Percentiles rank a stretch among this genome's conserved stretches.
Evolutionary conservation across 1,140 invertebrate species (phyloP).

Genomic region (Latrodectus geometricus): DNA sequence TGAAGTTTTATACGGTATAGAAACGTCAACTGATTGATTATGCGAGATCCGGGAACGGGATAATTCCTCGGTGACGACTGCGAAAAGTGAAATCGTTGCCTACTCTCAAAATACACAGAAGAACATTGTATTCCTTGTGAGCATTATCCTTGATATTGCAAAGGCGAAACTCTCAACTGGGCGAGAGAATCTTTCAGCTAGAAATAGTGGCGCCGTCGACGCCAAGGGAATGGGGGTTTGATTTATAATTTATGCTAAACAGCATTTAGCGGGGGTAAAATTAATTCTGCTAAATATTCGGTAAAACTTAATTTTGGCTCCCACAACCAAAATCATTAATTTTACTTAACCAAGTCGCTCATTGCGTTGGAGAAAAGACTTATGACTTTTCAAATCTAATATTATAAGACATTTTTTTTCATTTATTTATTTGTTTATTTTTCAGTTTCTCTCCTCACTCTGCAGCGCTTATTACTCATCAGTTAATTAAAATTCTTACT

Average conservation of each 20-base stretch:
- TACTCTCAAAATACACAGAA: too few species aligned
- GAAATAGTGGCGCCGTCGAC: constrained; percentile 4
- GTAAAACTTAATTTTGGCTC: constrained; percentile 61
- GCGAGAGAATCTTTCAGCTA: background rate
- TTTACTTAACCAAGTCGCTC: constrained; percentile 56
- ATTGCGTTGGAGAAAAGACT: constrained; percentile 51
- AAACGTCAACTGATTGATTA: too few species aligned
- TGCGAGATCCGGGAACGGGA: too few species aligned
- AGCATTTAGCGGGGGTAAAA: constrained; percentile 59
- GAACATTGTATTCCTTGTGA: too few species aligned
- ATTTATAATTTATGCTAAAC: constrained; percentile 63
- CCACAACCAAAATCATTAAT: constrained; percentile 47
- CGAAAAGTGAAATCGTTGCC: too few species aligned
- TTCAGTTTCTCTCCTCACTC: constrained; percentile 2
- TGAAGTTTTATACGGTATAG: too few species aligned
- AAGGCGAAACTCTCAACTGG: too few species aligned
- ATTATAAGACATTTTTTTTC: constrained; percentile 28
- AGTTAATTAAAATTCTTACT: constrained; percentile 46
- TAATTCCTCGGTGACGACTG: too few species aligned
- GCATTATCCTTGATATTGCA: too few species aligned
- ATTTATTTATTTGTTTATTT: background rate
- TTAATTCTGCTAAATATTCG: constrained; percentile 61
- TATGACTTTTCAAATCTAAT: constrained; percentile 62
- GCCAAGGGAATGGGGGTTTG: constrained; percentile 26
- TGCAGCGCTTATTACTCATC: background rate